These are phyloP conservation scores for Seriola quinqueradiata DNA, from an alignment of 2,113 vertebrate species.

Conservation along the genomic window DNA sequence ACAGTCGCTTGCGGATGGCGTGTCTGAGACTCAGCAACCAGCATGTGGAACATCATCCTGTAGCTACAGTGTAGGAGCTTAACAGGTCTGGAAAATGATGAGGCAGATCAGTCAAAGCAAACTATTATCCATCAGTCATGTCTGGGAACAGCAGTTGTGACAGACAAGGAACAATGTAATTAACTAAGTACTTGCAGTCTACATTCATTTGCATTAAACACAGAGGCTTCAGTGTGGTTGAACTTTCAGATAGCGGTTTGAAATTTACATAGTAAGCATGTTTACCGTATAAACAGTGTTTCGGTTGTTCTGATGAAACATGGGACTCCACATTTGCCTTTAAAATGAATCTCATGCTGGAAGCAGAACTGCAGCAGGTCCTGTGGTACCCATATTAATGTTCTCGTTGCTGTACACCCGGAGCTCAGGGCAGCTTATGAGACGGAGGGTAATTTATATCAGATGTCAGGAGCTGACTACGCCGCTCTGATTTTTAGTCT, in stretches of 20 bases:
- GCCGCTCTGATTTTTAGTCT: conserved; percentile 25
- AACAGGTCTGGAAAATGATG: not conserved
- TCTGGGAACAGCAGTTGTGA: not conserved
- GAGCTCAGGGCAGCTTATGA: conserved; percentile 45
- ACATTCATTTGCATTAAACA: not conserved
- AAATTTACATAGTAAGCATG: conserved; percentile 5
- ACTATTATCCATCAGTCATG: not conserved
- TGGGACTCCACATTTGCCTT: conserved; percentile 12
- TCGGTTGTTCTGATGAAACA: conserved; percentile 11
- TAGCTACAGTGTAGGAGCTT: not conserved
- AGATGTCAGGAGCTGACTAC: conserved; percentile 50
- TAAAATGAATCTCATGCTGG: conserved; percentile 21
- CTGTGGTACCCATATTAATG: conserved; percentile 57
- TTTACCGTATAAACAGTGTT: not conserved
- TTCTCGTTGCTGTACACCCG: conserved; percentile 25
- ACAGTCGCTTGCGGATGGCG: too few relatives aligned
- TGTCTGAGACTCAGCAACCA: too few relatives aligned
- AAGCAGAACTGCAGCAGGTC: conserved; percentile 35
- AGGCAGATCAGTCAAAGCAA: not conserved
- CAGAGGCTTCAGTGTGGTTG: not conserved
- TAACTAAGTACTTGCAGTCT: not conserved
- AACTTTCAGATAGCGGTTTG: not conserved
- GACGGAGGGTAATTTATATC: conserved; percentile 64
- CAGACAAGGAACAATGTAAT: not conserved
- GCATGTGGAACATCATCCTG: too few relatives aligned